phyloP scores from a whole-genome alignment of 2,888 invertebrate species.

The Calameuta filiformis region DNA sequence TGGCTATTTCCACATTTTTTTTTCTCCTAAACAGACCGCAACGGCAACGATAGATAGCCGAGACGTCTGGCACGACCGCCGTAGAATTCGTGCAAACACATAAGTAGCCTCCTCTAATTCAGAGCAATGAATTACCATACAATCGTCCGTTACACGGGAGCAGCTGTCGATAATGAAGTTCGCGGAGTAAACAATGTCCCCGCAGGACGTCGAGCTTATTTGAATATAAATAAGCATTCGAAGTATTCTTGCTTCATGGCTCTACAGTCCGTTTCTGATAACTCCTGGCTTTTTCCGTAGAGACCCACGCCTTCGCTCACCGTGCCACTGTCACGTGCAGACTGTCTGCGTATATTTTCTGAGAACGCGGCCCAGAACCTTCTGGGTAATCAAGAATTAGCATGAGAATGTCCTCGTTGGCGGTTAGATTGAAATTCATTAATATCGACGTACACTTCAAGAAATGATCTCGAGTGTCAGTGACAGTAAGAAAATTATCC shows the following conservation, averaged over 20 bases:
- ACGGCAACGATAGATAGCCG: background rate
- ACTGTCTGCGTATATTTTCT: background rate
- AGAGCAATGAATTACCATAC: conserved; percentile 5
- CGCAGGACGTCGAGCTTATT: conserved; percentile 4
- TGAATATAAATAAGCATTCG: conserved; percentile 1
- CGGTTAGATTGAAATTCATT: conserved; percentile 4
- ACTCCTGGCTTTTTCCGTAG: background rate
- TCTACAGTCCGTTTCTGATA: too few species aligned
- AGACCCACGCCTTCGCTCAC: background rate
- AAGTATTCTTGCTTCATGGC: background rate
- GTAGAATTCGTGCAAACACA: background rate
- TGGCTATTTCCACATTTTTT: background rate
- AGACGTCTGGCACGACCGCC: background rate
- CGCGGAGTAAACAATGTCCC: background rate
- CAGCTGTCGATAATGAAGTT: background rate
- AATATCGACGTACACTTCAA: background rate
- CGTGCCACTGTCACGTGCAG: background rate
- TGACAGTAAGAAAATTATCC: background rate
- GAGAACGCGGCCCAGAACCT: background rate
- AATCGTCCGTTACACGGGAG: background rate
- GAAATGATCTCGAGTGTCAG: background rate
- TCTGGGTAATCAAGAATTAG: background rate
- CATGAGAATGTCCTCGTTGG: conserved; percentile 1
- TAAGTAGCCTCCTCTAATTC: background rate
- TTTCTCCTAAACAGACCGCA: background rate